These are phyloP conservation scores for Pseudachorutes palmiensis DNA, from an alignment of 1,140 invertebrate genomes.

Conservation along the genomic window DNA sequence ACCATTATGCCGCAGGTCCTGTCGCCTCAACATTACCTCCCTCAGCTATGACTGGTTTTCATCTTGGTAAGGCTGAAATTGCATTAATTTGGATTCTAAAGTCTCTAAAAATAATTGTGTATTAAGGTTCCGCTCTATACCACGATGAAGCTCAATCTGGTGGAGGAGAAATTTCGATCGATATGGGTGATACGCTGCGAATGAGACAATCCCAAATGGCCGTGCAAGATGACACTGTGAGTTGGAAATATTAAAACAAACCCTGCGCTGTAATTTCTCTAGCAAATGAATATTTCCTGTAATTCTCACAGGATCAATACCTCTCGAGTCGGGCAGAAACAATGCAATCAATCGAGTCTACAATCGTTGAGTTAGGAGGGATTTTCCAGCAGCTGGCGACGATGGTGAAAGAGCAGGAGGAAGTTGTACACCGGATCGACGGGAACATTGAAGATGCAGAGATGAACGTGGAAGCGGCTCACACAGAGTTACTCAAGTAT, in stretches of 20 bases:
- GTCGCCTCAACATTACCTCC: constrained; percentile 62
- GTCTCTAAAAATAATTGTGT: neutral
- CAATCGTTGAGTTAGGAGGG: constrained; percentile 96
- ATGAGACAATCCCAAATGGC: constrained; percentile 31
- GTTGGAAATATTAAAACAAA: constrained; percentile 26
- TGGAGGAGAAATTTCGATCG: constrained; percentile 58
- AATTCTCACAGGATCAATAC: constrained; percentile 22
- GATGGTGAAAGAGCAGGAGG: constrained; percentile 99
- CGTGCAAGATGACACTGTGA: constrained; percentile 59
- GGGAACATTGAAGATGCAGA: constrained; percentile 87
- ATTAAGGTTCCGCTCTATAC: constrained; percentile 48
- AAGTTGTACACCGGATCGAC: constrained; percentile 80
- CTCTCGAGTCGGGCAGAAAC: constrained; percentile 81
- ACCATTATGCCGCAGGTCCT: constrained; percentile 81
- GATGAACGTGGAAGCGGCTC: constrained; percentile 94
- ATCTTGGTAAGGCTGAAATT: constrained; percentile 48
- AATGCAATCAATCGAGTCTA: constrained; percentile 98
- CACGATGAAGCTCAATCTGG: constrained; percentile 48
- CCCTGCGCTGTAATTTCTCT: neutral
- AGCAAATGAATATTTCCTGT: neutral
- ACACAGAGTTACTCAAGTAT: constrained; percentile 94
- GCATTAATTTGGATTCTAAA: constrained; percentile 30
- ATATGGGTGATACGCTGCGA: constrained; percentile 47
- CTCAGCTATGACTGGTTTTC: constrained; percentile 54
- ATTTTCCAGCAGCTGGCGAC: constrained; percentile 97